Percentiles rank a stretch among this genome's conserved stretches.
Evolutionary conservation across 2,113 vertebrate genomes (phyloP).

Genomic region (Carassius gibelio): DNA sequence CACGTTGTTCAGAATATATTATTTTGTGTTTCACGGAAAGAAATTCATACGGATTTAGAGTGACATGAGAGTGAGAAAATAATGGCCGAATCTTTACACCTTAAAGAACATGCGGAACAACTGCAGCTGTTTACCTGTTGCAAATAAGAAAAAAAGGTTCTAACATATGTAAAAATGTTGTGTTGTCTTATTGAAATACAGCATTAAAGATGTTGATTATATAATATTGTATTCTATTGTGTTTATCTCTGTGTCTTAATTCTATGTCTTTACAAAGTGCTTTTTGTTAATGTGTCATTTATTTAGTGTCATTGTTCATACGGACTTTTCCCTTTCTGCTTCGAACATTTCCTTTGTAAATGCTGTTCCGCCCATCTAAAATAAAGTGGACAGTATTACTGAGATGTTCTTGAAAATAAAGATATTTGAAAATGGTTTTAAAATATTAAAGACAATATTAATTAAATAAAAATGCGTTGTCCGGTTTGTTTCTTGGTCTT

Average conservation of each 20-base stretch:
- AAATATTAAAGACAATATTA: not conserved
- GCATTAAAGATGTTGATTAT: not conserved
- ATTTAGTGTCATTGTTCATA: not conserved
- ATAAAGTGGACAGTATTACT: not conserved
- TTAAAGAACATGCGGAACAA: not conserved
- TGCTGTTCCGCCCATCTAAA: not conserved
- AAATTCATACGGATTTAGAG: too few species aligned
- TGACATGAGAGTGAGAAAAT: not conserved
- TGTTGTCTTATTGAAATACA: not conserved
- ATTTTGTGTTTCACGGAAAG: not conserved
- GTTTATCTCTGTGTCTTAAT: not conserved
- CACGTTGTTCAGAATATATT: not conserved
- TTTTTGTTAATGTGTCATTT: not conserved
- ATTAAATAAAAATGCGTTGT: not conserved
- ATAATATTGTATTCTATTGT: not conserved
- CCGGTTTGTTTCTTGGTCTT: not conserved
- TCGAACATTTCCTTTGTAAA: not conserved
- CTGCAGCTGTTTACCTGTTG: not conserved
- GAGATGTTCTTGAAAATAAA: conserved; percentile 1
- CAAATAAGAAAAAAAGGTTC: not conserved
- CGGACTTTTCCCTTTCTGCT: not conserved
- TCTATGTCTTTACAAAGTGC: not conserved
- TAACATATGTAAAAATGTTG: not conserved
- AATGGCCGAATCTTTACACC: not conserved
- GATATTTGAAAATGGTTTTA: not conserved